A percentile compares a stretch with the other conserved stretches of the same genome.
phyloP scores from a whole-genome alignment of 2,113 vertebrate species.

The Eulemur macaco region DNA sequence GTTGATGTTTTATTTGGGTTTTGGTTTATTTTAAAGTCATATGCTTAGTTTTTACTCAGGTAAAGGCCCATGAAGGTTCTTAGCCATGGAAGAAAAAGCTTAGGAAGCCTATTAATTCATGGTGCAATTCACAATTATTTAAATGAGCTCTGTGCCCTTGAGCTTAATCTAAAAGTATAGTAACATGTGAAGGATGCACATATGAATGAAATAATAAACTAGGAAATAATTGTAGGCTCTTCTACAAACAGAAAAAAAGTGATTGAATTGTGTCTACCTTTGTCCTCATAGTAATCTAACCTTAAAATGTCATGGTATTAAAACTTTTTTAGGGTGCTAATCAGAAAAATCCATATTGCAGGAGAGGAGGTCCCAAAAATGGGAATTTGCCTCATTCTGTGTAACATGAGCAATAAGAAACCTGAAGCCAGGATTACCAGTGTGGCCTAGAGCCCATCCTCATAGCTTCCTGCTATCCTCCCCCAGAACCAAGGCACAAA shows the following conservation, averaged over 20 bases:
- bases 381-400: neutral
- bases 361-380: neutral
- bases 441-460: neutral
- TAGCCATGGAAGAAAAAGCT: constrained; percentile 39
- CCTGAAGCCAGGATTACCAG: neutral
- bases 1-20: constrained; percentile 33
- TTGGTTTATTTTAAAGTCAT: constrained; percentile 55
- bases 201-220: constrained; percentile 29
- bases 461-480: neutral
- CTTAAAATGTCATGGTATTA: constrained; percentile 35
- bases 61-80: constrained; percentile 31
- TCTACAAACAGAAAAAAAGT: neutral
- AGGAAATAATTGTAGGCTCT: constrained; percentile 6
- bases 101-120: constrained; percentile 44
- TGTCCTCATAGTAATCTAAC: constrained; percentile 38
- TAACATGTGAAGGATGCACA: neutral
- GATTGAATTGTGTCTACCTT: neutral
- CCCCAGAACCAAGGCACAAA: neutral
- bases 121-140: constrained; percentile 49
- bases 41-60: constrained; percentile 62
- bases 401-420: neutral
- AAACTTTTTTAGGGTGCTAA: constrained; percentile 66
- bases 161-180: neutral
- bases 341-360: constrained; percentile 7
- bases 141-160: neutral